Conservation (phyloP, 2,888 invertebrate species). For the Bhutanitis thaidina region DNA sequence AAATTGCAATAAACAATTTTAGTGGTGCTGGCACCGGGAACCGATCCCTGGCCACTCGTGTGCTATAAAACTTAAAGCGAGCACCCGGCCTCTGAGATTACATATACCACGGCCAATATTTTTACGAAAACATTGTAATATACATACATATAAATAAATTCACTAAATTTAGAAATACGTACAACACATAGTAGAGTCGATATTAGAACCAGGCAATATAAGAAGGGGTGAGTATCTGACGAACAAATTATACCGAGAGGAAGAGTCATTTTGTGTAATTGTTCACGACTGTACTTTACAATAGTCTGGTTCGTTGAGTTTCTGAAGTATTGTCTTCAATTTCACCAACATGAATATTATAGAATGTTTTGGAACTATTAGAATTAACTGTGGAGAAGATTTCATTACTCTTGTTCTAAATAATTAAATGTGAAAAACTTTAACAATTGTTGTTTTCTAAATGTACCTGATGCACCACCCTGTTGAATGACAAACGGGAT, state of each 20-base stretch:
- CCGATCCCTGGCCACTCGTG: too few relatives aligned
- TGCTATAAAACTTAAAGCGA: too few relatives aligned
- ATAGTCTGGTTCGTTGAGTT: constrained; percentile 9
- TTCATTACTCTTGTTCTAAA: too few relatives aligned
- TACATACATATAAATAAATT: constrained; percentile 6
- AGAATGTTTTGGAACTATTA: constrained; percentile 3
- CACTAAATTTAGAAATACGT: constrained; percentile 4
- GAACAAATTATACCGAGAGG: constrained; percentile 49
- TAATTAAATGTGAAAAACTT: too few relatives aligned
- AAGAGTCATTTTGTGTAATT: constrained; percentile 62
- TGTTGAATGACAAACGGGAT: too few relatives aligned
- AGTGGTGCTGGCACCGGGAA: too few relatives aligned
- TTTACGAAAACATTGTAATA: too few relatives aligned
- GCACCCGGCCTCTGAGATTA: too few relatives aligned
- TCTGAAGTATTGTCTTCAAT: constrained; percentile 13
- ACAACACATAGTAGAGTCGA: constrained; percentile 32
- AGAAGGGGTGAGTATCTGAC: constrained; percentile 44
- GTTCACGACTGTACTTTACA: constrained; percentile 35
- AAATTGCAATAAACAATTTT: too few relatives aligned
- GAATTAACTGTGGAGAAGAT: neutral
- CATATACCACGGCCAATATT: too few relatives aligned
- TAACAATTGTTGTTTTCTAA: too few relatives aligned
- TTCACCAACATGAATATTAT: constrained; percentile 5
- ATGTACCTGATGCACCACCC: too few relatives aligned
- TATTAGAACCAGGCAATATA: constrained; percentile 31